A percentile compares a stretch with the other conserved stretches of the same genome.
Conservation (phyloP, 2,797 vertebrate genomes). For the Enteromius thamalakanensis region DNA sequence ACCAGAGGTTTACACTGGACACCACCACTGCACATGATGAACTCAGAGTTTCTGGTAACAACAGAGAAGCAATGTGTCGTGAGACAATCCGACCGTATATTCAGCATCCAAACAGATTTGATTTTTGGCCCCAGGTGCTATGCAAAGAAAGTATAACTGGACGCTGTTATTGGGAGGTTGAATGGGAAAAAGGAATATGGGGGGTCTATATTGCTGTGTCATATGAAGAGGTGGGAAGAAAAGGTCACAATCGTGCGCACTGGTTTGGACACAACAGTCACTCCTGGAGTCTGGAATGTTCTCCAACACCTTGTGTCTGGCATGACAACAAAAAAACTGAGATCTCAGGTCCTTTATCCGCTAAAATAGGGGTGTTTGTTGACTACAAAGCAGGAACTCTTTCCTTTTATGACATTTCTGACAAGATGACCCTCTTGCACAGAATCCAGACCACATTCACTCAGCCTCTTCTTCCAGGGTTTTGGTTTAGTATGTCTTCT, state of each 20-base stretch:
- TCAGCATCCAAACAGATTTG: conserved; percentile 5
- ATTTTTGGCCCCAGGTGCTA: not conserved
- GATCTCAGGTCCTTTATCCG: not conserved
- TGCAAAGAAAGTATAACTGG: not conserved
- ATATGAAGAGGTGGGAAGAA: conserved; percentile 7
- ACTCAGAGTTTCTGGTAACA: not conserved
- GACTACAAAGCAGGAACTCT: conserved; percentile 10
- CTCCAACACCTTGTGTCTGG: not conserved
- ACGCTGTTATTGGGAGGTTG: conserved; percentile 19
- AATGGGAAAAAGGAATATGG: not conserved
- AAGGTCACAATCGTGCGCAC: not conserved
- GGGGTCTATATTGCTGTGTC: conserved; percentile 1
- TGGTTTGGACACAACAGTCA: conserved; percentile 23
- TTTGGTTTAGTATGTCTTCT: conserved; percentile 8
- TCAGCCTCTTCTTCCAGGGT: not conserved
- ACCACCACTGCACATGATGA: not conserved
- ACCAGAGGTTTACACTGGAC: not conserved
- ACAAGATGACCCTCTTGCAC: not conserved
- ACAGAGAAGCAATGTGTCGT: not conserved
- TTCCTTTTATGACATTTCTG: not conserved
- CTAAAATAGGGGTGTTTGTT: not conserved
- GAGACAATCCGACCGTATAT: no score
- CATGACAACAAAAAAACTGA: not conserved
- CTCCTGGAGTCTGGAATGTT: conserved; percentile 29
- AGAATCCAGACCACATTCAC: not conserved